Percentiles rank a stretch among this genome's conserved stretches.
Conservation (phyloP, 2,797 vertebrate genomes). For the Chrosomus eos region DNA sequence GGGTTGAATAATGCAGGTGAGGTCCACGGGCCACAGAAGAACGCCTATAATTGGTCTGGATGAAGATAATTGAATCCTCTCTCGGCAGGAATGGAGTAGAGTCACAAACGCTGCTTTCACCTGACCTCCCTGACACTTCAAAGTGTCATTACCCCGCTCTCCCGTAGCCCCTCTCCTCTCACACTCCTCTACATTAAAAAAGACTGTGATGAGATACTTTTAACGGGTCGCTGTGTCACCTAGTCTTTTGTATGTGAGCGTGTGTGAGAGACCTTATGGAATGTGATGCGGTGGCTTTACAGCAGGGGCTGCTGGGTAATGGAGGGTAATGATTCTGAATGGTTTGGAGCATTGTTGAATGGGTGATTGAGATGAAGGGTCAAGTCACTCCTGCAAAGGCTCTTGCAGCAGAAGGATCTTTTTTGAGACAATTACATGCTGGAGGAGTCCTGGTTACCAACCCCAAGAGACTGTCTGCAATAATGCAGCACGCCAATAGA, state of each 20-base stretch:
- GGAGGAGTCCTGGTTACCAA: slow-evolving; percentile 18
- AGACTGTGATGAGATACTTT: slow-evolving; percentile 65
- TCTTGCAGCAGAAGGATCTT: slow-evolving; percentile 51
- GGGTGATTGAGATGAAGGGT: slow-evolving; percentile 57
- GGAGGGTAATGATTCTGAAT: slow-evolving; percentile 63
- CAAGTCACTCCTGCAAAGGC: slow-evolving; percentile 53
- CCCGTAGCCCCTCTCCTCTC: slow-evolving; percentile 39
- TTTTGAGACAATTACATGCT: slow-evolving; percentile 52
- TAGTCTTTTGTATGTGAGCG: slow-evolving; percentile 51
- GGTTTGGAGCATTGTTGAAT: slow-evolving; percentile 53
- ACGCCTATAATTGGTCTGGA: slow-evolving; percentile 61
- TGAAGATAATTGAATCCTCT: slow-evolving; percentile 65
- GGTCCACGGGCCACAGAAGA: slow-evolving; percentile 58
- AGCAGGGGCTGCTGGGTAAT: slow-evolving; percentile 55
- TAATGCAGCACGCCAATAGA: not conserved
- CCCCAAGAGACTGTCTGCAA: slow-evolving; percentile 11
- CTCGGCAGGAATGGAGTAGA: slow-evolving; percentile 50
- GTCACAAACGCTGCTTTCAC: slow-evolving; percentile 51
- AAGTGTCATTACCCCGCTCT: slow-evolving; percentile 57
- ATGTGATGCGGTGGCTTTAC: slow-evolving; percentile 52
- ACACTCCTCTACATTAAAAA: slow-evolving; percentile 54
- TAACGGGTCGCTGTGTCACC: slow-evolving; percentile 56
- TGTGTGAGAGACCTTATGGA: slow-evolving; percentile 29
- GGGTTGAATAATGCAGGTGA: slow-evolving; percentile 57
- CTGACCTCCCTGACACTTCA: slow-evolving; percentile 53